Percentiles rank a stretch among this genome's conserved stretches.
Conservation (phyloP, 1,140 invertebrate genomes). For the Colletes gigas region DNA sequence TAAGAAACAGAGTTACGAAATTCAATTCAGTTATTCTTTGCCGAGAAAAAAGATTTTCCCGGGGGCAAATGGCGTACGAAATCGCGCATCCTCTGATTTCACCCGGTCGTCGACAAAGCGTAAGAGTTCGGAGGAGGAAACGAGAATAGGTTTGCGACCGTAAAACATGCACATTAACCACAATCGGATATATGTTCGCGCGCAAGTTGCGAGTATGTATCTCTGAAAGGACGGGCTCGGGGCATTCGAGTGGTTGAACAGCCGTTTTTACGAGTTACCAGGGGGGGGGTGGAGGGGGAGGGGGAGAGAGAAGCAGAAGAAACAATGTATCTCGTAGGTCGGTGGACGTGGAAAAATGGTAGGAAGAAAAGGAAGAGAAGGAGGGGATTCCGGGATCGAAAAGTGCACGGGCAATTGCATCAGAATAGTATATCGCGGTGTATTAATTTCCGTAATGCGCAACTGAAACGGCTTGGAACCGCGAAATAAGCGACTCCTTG, state of each 20-base stretch:
- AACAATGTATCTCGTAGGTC: background rate
- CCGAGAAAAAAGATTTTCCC: no score
- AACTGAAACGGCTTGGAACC: slow-evolving; percentile 47
- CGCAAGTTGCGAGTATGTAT: background rate
- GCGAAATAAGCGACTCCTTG: slow-evolving; percentile 35
- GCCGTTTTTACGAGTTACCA: background rate
- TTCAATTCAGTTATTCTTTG: no score
- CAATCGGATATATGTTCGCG: background rate
- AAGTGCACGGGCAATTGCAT: slow-evolving; percentile 43
- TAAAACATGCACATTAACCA: slow-evolving; percentile 20
- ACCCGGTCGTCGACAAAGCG: background rate
- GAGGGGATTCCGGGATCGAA: background rate
- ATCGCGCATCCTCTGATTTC: background rate
- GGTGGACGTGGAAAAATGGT: background rate
- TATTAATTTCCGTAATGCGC: slow-evolving; percentile 42
- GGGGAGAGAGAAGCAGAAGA: background rate
- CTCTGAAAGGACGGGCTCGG: background rate
- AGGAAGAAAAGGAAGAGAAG: background rate
- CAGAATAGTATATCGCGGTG: slow-evolving; percentile 40
- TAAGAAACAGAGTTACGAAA: no score
- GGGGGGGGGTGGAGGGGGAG: no score
- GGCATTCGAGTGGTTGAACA: background rate
- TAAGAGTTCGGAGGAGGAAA: background rate
- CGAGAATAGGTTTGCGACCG: background rate
- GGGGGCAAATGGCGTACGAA: background rate